Base-by-base conservation (phyloP, 1,140 invertebrate genomes). In the Daktulosphaira vitifoliae region DNA sequence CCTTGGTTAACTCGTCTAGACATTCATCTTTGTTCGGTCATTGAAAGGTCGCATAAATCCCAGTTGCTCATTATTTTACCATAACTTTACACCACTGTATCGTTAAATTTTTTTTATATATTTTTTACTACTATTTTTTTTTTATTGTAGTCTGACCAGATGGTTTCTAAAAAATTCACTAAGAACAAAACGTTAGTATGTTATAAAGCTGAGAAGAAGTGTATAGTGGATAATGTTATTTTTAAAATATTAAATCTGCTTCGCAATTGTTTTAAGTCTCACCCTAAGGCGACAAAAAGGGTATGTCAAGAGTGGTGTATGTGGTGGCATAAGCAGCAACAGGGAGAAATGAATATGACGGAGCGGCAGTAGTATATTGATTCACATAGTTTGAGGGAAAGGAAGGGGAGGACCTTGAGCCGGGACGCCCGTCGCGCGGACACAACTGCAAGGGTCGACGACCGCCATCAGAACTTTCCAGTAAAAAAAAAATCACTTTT, bases 401-500 rank as follows among this genome's bases (percentile, higher is more conserved):
- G 29, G 29, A 33, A 39, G 56, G 26, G 56, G 42, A 62, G 56
- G 56, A 62, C 56, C 56, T 62, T 62, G 56, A 62, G 56, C 42
- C 26, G 39, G 42, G 39, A 38, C 54, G 56, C 56, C 26, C 16
- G 42, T 29, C 16, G 42, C 9, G 42, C 22, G 26, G 11, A 62
- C 42, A 62, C 11, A 33, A 48, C 25, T 29, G 42, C 39, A n/a
- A 44, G 16, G 56, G 56, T 62, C 56, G 42, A 46, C 42, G 56
- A 62, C 56, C 56, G 56, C 56, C 16, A 22, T 11, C 29, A 33
- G 5, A 33, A 33, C 29, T 33, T 33, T 46, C 11, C 9, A 8
- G 46, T n/a, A 20, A 62, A 29, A 46, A 33, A 46, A 59, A 22
- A 29, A 59, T 26, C 29, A 11, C 39, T 46, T 62, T 22, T 62